Base-by-base conservation (phyloP, 1,140 invertebrate species). In the Cyphomyrmex costatus region DNA sequence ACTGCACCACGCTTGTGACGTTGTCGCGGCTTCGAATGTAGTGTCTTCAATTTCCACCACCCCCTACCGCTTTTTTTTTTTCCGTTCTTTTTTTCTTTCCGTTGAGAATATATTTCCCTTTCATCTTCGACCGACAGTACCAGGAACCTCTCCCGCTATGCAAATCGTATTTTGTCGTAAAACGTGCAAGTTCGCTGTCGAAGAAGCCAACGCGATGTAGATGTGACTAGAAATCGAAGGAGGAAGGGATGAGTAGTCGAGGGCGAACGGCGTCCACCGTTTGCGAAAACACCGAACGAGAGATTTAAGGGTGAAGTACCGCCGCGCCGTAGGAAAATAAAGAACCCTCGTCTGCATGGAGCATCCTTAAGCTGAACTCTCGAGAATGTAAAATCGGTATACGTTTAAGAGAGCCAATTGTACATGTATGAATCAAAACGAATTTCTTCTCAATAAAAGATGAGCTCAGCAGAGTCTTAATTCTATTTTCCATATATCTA, bases 131-230 rank as follows among this genome's bases (percentile, higher is more conserved):
- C 60, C 83, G 77, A 56, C 86, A 42, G 24, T 61, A 68, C 80
- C 66, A 33, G 65, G n/a, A 63, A 78, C 63, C 53, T 65, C 56
- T 74, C 42, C 66, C 42, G 86, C 58, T 74, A 90, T 63, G 86
- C 89, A 90, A 90, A 90, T 90, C 82, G 82, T 86, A 90, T 90
- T 90, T 90, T 82, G 71, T 66, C 86, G 88, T 88, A 82, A 90
- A 90, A 85, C 86, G 88, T 86, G 91, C 49, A 49, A 53, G 46
- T 53, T 46, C 85, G 66, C 74, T 65, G 49, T 63, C 77, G 70
- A 79, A 70, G 70, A 78, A 88, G 87, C 78, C 42, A 82, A 42
- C 71, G 42, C 89, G 87, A 86, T 85, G 84, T 42, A 46, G 87
- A 89, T 87, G 84, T 49, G 46, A 58, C 51, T 60, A 60, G 63